phyloP scores from a whole-genome alignment of 2,797 vertebrate genomes.

The Sebastes vulpes region DNA sequence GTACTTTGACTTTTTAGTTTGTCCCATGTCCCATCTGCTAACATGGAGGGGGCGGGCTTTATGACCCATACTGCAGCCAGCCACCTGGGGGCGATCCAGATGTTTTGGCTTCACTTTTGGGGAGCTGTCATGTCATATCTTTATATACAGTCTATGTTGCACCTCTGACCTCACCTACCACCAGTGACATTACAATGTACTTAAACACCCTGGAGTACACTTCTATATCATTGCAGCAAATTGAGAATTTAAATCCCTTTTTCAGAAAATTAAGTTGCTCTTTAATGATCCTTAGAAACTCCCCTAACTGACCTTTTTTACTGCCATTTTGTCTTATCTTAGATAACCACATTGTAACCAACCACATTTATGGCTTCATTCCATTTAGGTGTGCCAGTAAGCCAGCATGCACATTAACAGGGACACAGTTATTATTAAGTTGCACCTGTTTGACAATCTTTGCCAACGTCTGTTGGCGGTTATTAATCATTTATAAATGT shows the following conservation, averaged over 20 bases:
- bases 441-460: constrained; percentile 7
- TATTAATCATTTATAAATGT: not conserved
- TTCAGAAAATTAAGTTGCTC: not conserved
- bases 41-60: no score
- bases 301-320: not conserved
- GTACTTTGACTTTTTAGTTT: no score
- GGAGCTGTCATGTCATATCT: no score
- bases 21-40: no score
- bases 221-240: not conserved
- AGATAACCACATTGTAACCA: not conserved
- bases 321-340: not conserved
- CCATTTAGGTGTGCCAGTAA: not conserved
- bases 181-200: not conserved
- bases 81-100: no score
- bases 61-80: no score
- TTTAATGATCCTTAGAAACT: not conserved
- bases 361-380: not conserved
- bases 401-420: constrained; percentile 14
- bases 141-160: no score
- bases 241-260: no score
- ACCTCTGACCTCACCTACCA: no score
- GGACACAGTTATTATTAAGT: constrained; percentile 9
- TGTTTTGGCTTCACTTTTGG: no score
- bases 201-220: no score
- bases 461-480: not conserved